Conservation (phyloP, 2,113 vertebrate genomes). For the Lasiurus cinereus region DNA sequence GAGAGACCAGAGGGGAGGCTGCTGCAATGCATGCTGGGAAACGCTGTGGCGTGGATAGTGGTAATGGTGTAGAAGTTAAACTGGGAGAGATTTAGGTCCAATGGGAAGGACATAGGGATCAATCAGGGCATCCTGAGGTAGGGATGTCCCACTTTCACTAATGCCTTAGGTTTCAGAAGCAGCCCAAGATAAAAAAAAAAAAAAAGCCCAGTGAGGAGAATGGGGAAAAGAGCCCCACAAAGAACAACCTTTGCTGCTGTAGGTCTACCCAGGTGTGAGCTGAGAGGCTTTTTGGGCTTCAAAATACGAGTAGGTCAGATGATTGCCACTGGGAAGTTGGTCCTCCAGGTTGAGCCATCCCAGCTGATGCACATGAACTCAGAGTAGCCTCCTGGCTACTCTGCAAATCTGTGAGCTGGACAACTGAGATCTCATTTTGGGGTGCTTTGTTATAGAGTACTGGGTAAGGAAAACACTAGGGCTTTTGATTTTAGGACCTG, state of each 20-base stretch:
- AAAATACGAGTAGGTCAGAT: background rate
- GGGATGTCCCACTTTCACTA: background rate
- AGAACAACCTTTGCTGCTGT: background rate
- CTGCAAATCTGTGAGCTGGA: background rate
- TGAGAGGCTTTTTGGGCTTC: background rate
- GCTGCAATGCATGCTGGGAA: background rate
- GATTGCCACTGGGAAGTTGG: background rate
- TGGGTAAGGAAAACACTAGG: background rate
- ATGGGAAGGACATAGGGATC: background rate
- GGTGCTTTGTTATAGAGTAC: background rate
- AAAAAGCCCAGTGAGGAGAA: background rate
- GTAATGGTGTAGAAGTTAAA: background rate
- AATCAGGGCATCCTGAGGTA: background rate
- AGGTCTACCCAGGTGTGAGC: background rate
- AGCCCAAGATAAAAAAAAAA: no score
- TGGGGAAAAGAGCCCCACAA: background rate
- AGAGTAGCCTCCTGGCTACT: background rate
- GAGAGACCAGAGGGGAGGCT: background rate
- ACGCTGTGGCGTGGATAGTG: background rate
- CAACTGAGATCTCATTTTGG: background rate
- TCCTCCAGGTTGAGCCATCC: background rate
- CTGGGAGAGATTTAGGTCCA: background rate
- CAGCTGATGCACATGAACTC: background rate
- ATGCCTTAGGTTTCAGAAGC: background rate
- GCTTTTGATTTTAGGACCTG: background rate